These are phyloP conservation scores for Sialia sialis DNA, from an alignment of 2,113 vertebrate species.

Conservation along the genomic window DNA sequence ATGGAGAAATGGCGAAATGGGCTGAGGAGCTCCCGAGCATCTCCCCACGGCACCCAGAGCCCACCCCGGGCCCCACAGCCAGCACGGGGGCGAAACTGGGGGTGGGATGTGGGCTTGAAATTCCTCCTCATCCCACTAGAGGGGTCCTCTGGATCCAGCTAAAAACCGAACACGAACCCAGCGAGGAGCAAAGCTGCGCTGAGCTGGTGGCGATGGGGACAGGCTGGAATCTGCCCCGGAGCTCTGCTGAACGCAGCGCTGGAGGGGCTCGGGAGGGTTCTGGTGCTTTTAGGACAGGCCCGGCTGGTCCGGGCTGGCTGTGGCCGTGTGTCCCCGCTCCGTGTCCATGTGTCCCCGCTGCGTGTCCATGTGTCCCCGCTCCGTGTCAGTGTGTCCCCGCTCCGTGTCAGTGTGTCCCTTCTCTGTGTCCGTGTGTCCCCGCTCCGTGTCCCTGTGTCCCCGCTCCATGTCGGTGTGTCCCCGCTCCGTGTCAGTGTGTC, in stretches of 20 bases:
- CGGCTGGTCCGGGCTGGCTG: fast-evolving
- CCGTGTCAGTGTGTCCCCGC: neutral
- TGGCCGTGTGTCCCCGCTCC: neutral
- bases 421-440: neutral
- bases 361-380: neutral
- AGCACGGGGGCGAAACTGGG: neutral
- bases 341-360: neutral
- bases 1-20: fast-evolving
- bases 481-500: too few relatives aligned
- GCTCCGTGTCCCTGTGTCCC: neutral
- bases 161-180: neutral
- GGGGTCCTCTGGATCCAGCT: constrained; percentile 28
- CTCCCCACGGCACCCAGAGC: neutral
- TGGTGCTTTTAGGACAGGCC: neutral
- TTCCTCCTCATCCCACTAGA: constrained; percentile 63
- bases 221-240: fast-evolving
- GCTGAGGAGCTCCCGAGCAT: fast-evolving
- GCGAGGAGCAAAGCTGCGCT: fast-evolving
- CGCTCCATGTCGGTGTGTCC: neutral
- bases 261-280: neutral
- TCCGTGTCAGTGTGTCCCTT: neutral
- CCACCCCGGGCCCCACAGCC: neutral
- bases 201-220: neutral
- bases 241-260: neutral
- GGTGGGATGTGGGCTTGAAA: constrained; percentile 25